A percentile compares a stretch with the other conserved stretches of the same genome.
Conservation (phyloP, 1,140 invertebrate species). For the Galleria mellonella region DNA sequence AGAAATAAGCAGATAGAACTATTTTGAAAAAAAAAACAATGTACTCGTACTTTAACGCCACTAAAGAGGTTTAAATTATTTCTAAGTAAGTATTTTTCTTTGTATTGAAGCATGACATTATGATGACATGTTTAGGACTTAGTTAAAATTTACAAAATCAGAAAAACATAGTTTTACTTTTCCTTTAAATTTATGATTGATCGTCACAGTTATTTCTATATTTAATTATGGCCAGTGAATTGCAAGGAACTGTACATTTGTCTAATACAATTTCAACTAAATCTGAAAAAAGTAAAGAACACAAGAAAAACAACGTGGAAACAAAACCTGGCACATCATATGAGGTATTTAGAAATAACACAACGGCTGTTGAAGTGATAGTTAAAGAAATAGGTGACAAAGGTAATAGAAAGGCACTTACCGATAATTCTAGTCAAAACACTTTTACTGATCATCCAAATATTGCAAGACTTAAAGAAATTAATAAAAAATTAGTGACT, state of each 20-base stretch:
- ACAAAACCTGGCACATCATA: constrained; percentile 13
- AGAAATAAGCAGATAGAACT: too few relatives aligned
- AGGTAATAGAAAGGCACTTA: background rate
- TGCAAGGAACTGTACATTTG: background rate
- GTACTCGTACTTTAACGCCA: too few relatives aligned
- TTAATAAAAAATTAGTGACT: constrained; percentile 14
- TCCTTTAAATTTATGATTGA: too few relatives aligned
- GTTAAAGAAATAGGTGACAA: constrained; percentile 25
- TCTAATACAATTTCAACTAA: background rate
- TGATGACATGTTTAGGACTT: too few relatives aligned
- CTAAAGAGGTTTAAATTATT: too few relatives aligned
- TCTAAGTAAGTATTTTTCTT: too few relatives aligned
- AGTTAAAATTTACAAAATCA: too few relatives aligned
- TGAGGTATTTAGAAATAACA: constrained; percentile 32
- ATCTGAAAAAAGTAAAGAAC: background rate
- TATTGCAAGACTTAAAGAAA: constrained; percentile 6
- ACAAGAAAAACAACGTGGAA: background rate
- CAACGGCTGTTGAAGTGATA: constrained; percentile 31
- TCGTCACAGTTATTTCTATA: too few relatives aligned
- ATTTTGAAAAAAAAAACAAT: too few relatives aligned
- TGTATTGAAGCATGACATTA: too few relatives aligned
- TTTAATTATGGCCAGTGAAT: too few relatives aligned
- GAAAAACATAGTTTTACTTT: too few relatives aligned
- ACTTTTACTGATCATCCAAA: background rate
- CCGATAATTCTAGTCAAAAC: background rate